Conservation (phyloP, 2,113 vertebrate species). For the Odontophorus gujanensis region DNA sequence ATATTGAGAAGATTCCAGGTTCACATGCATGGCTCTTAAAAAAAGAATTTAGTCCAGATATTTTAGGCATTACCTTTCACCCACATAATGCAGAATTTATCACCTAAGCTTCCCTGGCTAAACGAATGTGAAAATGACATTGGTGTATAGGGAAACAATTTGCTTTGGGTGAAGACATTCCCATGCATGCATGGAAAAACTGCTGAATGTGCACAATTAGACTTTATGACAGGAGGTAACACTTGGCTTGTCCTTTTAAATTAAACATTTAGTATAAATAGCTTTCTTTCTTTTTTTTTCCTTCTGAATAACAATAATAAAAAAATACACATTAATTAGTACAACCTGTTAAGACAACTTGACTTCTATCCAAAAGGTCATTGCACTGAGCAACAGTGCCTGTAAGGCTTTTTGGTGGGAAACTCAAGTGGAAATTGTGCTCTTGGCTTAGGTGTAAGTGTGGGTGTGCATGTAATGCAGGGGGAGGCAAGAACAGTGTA, state of each 20-base stretch:
- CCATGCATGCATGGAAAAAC: neutral
- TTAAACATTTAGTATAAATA: neutral
- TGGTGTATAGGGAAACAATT: neutral
- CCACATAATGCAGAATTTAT: neutral
- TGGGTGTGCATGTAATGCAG: neutral
- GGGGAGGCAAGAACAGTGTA: rapidly evolving
- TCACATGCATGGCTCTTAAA: neutral
- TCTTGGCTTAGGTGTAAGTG: rapidly evolving
- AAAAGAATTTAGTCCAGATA: neutral
- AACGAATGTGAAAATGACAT: neutral
- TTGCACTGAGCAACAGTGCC: neutral
- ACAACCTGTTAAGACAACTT: neutral
- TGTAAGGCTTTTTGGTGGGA: neutral
- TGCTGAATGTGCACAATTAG: neutral
- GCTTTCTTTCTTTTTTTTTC: neutral
- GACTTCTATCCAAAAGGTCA: neutral
- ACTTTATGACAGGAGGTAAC: neutral
- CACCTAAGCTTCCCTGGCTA: neutral
- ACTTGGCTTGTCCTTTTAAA: neutral
- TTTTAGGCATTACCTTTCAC: neutral
- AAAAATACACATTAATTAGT: neutral
- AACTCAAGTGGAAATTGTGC: neutral
- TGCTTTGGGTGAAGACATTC: neutral
- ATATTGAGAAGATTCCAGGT: neutral
- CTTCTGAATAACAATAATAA: neutral